Base-by-base conservation (phyloP, 1,140 invertebrate genomes). In the Eriocheir sinensis region DNA sequence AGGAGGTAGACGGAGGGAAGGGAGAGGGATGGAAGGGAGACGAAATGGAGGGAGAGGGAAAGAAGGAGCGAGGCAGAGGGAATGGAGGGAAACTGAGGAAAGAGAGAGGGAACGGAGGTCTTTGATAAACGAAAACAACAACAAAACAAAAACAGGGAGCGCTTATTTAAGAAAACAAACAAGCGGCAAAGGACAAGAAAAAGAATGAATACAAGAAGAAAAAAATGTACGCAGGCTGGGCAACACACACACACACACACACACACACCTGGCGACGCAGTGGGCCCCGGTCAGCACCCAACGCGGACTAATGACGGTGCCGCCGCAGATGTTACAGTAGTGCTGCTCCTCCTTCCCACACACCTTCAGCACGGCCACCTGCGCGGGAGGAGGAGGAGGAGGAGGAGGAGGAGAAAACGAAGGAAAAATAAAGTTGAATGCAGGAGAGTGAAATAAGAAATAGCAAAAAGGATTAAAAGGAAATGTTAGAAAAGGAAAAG, bases 271-370 rank as follows among this genome's bases (percentile, higher is more conserved):
- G 40, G 36, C 83, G 3, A 95, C 93, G 85, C 96, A 96, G 53
- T 96, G 96, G 32, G 96, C 96, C 15, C 94, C 95, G 34, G 96
- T 96, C 15, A 96, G 95, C n/a, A 96, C 94, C 96, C 96, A 96
- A 9, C 89, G 40, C 3, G 44, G 32, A 32, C 93, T 80, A 30
- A 96, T 93, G 40, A 96, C 93, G 0, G 96, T 96, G 27, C 95
- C 96, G 36, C 96, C 96, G 32, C 96, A 96, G 81, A 96, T 95
- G 34, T 96, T 90, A 60, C 96, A 96, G 85, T 95, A 96, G 48
- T 96, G 88, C 21, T 95, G 91, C 27, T 48, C 72, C n/a, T 89
- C 60, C 3, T 27, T 32, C 0, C 95, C 95, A 89, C 95, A 95
- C 80, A 80, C 89, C 92, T 95, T 93, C 83, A 95, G 79, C 79